Conservation (phyloP, 2,113 vertebrate species). For the Dasyurus viverrinus region DNA sequence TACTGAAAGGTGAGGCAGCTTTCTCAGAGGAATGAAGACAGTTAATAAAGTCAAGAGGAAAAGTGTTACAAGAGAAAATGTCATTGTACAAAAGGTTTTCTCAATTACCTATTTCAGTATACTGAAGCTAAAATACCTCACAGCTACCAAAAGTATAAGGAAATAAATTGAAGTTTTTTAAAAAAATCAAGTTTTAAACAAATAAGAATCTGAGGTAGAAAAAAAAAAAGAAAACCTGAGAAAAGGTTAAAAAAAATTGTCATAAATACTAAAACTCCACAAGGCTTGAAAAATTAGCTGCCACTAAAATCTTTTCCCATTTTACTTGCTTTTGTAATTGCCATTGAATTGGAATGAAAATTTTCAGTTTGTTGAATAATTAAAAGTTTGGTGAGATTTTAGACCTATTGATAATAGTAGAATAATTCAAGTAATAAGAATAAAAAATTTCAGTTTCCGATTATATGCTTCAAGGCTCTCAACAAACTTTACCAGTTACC, state of each 20-base stretch:
- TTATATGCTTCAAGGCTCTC: neutral
- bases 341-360: neutral
- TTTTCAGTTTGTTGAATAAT: neutral
- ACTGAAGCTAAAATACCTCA: neutral
- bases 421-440: neutral
- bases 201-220: neutral
- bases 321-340: neutral
- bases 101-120: neutral
- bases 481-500: neutral
- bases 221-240: neutral
- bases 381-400: neutral
- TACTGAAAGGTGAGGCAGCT: constrained; percentile 1
- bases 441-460: neutral
- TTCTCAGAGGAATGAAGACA: neutral
- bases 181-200: neutral
- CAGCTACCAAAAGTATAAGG: neutral
- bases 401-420: neutral
- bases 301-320: neutral
- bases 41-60: neutral
- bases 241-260: neutral
- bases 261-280: neutral
- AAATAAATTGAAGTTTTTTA: neutral
- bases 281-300: neutral
- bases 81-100: neutral
- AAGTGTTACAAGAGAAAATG: neutral